phyloP scores from a whole-genome alignment of 2,888 invertebrate genomes.

The Synergus itoensis region DNA sequence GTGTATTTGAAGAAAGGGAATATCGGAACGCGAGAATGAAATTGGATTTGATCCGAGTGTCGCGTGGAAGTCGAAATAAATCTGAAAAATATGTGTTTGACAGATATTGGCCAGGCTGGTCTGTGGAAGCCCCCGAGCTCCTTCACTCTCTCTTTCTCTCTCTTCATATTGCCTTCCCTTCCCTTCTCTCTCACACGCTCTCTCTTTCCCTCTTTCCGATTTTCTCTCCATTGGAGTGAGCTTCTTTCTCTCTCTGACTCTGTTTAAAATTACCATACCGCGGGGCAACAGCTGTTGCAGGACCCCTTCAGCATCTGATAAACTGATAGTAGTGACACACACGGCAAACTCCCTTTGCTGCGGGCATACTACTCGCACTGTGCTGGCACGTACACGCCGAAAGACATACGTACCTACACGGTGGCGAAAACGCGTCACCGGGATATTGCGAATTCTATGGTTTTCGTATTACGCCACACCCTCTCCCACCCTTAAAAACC shows the following conservation, averaged over 20 bases:
- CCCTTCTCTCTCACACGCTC: slow-evolving; percentile 42
- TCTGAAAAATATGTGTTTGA: slow-evolving; percentile 75
- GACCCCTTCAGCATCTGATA: slow-evolving; percentile 70
- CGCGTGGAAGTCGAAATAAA: slow-evolving; percentile 68
- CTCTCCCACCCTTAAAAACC: slow-evolving; percentile 37
- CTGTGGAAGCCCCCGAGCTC: slow-evolving; percentile 57
- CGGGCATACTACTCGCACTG: slow-evolving; percentile 16
- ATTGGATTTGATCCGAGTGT: slow-evolving; percentile 65
- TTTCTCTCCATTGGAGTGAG: slow-evolving; percentile 38
- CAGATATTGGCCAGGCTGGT: slow-evolving; percentile 72
- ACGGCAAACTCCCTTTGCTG: slow-evolving; percentile 50
- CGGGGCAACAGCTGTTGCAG: slow-evolving; percentile 73
- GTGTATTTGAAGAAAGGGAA: slow-evolving; percentile 9
- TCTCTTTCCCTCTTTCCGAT: slow-evolving; percentile 39
- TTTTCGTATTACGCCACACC: slow-evolving; percentile 59
- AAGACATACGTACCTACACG: slow-evolving; percentile 48
- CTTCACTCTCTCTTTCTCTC: slow-evolving; percentile 48
- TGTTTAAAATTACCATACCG: slow-evolving; percentile 73
- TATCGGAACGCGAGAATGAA: slow-evolving; percentile 68
- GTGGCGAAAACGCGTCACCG: slow-evolving; percentile 53
- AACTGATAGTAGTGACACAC: slow-evolving; percentile 74
- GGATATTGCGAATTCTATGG: slow-evolving; percentile 67
- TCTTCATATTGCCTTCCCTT: slow-evolving; percentile 12
- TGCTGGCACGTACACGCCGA: slow-evolving; percentile 54
- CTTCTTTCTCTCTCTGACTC: slow-evolving; percentile 50